Base-by-base conservation (phyloP, 2,888 invertebrate genomes). In the Xestobium rufovillosum region DNA sequence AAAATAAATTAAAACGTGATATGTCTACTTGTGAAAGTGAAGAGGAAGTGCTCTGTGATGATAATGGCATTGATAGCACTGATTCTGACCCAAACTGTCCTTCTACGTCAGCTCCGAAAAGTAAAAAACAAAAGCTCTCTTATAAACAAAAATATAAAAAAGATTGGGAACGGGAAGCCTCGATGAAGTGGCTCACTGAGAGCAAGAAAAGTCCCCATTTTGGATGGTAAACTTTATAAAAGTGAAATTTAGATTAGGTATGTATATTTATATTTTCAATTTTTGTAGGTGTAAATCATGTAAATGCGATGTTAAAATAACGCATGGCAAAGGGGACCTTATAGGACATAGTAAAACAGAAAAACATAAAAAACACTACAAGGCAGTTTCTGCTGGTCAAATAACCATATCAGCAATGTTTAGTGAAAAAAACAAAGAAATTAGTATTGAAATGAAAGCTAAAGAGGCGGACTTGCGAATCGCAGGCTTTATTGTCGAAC, bases 231-330 rank as follows among this genome's bases (percentile, higher is more conserved):
- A n/a, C n/a, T n/a, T n/a, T n/a, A n/a, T n/a, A n/a, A n/a, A n/a
- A n/a, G n/a, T n/a, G n/a, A n/a, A n/a, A n/a, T n/a, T n/a, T n/a
- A n/a, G n/a, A n/a, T n/a, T n/a, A n/a, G n/a, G n/a, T n/a, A n/a
- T n/a, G n/a, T n/a, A n/a, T n/a, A n/a, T n/a, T n/a, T n/a, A n/a
- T n/a, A n/a, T n/a, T n/a, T n/a, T n/a, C n/a, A n/a, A n/a, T n/a
- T n/a, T n/a, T n/a, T n/a, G n/a, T 15, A 31, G 31, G 31, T 31
- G 31, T 31, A 31, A 31, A 31, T 6, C 15, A 13, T 31, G 31
- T 31, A 31, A 14, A 14, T 15, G 15, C n/a, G 31, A 31, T n/a
- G n/a, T n/a, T n/a, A n/a, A n/a, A n/a, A n/a, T n/a, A n/a, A n/a
- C n/a, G n/a, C n/a, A n/a, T n/a, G n/a, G n/a, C n/a, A n/a, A n/a